phyloP scores from a whole-genome alignment of 2,888 invertebrate genomes.

The Tubulanus polymorphus region DNA sequence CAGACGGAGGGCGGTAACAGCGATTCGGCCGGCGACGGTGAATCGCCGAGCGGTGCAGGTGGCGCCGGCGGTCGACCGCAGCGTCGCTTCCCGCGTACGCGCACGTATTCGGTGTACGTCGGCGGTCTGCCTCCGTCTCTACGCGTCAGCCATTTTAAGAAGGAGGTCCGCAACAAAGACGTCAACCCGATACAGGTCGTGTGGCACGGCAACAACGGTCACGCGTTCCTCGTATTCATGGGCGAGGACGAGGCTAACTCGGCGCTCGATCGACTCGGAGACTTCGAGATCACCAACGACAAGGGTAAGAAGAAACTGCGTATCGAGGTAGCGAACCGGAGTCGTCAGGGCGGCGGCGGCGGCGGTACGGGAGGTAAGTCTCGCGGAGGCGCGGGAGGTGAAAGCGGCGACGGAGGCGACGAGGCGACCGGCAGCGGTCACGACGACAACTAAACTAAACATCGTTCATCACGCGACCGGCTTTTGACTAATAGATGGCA shows the following conservation, averaged over 20 bases:
- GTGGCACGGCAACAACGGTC: conserved; percentile 44
- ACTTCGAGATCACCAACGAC: conserved; percentile 37
- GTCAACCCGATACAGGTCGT: conserved; percentile 46
- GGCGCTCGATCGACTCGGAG: conserved; percentile 34
- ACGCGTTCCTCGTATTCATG: conserved; percentile 46
- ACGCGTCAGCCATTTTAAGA: conserved; percentile 46
- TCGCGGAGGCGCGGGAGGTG: no score
- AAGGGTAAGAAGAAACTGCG: conserved; percentile 35
- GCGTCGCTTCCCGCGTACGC: conserved; percentile 19
- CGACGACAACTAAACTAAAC: no score
- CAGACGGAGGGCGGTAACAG: conserved; percentile 17
- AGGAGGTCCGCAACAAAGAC: conserved; percentile 39
- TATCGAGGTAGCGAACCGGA: conserved; percentile 8
- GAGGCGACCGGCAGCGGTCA: no score
- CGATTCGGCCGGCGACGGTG: conserved; percentile 16
- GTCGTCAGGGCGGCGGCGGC: background rate
- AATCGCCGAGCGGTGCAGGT: conserved; percentile 16
- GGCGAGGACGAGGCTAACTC: conserved; percentile 36
- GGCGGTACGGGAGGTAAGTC: background rate
- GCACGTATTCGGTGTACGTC: conserved; percentile 34
- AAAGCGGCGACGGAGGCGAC: no score
- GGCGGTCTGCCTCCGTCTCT: conserved; percentile 42
- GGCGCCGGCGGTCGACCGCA: conserved; percentile 22
- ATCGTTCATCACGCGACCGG: no score
- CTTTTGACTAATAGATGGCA: no score